These are phyloP conservation scores for Platyura marginata DNA, from an alignment of 1,140 invertebrate species.

Conservation along the genomic window DNA sequence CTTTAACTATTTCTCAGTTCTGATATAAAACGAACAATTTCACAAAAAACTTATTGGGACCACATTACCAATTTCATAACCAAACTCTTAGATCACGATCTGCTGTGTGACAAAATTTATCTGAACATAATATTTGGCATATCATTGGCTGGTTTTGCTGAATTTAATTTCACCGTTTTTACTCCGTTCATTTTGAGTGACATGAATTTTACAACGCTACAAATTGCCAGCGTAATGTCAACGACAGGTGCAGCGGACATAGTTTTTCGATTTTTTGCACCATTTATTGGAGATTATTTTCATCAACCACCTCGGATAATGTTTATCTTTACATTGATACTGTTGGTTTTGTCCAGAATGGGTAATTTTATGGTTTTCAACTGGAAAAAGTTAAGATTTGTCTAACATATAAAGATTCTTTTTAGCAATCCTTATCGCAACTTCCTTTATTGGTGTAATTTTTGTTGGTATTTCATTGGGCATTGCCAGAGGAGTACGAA, in stretches of 20 bases:
- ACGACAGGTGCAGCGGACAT: conserved; percentile 36
- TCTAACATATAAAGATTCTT: no score
- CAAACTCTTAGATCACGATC: conserved; percentile 42
- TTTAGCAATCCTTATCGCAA: not conserved
- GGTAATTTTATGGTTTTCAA: conserved; percentile 36
- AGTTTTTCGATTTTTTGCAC: conserved; percentile 35
- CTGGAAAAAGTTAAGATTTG: no score
- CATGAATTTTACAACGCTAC: conserved; percentile 30
- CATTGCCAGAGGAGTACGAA: conserved; percentile 38
- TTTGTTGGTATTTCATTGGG: conserved; percentile 27
- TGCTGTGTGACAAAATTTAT: conserved; percentile 41
- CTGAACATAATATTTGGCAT: conserved; percentile 48
- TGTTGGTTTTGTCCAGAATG: conserved; percentile 36
- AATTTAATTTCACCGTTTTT: conserved; percentile 47
- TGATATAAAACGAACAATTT: no score
- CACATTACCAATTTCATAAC: conserved; percentile 11
- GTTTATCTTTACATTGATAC: conserved; percentile 36
- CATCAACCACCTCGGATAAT: conserved; percentile 35
- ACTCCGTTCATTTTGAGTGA: conserved; percentile 47
- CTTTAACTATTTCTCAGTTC: no score
- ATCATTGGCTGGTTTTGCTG: conserved; percentile 43
- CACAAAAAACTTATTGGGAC: no score
- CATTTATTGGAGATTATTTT: conserved; percentile 39
- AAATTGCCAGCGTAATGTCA: conserved; percentile 41
- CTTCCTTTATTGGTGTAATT: not conserved